Conservation (phyloP, 2,113 vertebrate species). For the Elaphurus davidianus region DNA sequence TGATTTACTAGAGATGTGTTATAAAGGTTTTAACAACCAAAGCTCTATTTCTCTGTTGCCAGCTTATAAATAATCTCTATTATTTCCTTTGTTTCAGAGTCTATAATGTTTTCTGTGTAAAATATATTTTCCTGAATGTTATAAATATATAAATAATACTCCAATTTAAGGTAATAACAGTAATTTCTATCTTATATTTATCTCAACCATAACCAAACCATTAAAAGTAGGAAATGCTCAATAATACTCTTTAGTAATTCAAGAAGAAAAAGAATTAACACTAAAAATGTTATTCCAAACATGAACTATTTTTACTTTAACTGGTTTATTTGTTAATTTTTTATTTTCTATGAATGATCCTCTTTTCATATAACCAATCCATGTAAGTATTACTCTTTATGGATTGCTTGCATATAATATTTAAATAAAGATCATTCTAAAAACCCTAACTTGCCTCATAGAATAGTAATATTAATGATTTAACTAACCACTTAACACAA, state of each 20-base stretch:
- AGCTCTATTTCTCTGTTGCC: neutral
- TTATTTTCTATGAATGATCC: neutral
- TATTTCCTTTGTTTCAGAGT: neutral
- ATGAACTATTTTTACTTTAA: neutral
- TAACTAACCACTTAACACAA: constrained; percentile 13
- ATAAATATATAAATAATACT: constrained; percentile 33
- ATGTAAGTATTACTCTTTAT: neutral
- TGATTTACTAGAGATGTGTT: neutral
- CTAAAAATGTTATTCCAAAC: neutral
- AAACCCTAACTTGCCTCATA: neutral
- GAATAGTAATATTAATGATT: neutral
- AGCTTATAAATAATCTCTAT: constrained; percentile 17
- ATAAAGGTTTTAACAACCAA: constrained; percentile 8
- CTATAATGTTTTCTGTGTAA: neutral
- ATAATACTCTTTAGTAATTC: neutral
- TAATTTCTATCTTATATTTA: neutral
- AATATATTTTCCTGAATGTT: neutral
- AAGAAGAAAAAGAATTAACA: neutral
- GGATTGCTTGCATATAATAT: neutral
- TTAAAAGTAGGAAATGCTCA: constrained; percentile 14
- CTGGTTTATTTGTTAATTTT: constrained; percentile 1
- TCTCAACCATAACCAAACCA: neutral
- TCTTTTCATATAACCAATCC: neutral
- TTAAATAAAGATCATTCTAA: constrained; percentile 22
- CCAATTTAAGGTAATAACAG: neutral